Percentiles rank a stretch among this genome's conserved stretches.
Evolutionary conservation across 2,113 vertebrate species (phyloP).

Genomic region (Pomatorhinus ruficollis): DNA sequence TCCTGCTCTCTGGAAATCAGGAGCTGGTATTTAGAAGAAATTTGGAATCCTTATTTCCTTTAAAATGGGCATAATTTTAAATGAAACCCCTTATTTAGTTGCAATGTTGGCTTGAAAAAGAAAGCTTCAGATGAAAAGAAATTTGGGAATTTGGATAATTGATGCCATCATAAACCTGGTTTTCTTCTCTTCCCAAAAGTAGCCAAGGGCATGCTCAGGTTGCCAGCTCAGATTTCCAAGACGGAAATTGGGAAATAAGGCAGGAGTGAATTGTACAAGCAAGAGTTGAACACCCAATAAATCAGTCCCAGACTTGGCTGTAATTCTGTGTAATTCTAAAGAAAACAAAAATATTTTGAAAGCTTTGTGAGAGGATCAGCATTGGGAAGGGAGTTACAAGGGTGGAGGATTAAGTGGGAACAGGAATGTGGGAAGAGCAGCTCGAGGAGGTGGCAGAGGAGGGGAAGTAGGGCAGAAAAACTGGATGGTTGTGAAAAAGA

Average conservation of each 20-base stretch:
- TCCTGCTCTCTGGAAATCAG: not conserved
- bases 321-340: not conserved
- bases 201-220: not conserved
- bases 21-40: not conserved
- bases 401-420: not conserved
- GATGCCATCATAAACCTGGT: not conserved
- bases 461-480: not conserved
- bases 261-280: not conserved
- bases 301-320: not conserved
- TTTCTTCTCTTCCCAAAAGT: not conserved
- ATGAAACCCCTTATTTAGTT: not conserved
- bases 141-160: not conserved
- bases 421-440: not conserved
- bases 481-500: not conserved
- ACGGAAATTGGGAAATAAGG: not conserved
- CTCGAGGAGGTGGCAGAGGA: not conserved
- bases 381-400: not conserved
- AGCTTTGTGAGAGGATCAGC: not conserved
- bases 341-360: not conserved
- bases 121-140: not conserved
- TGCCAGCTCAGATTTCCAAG: not conserved
- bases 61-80: not conserved
- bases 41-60: not conserved
- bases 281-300: not conserved
- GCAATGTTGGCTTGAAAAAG: not conserved